phyloP scores from a whole-genome alignment of 2,888 invertebrate genomes.

The Stenodema calcarata region DNA sequence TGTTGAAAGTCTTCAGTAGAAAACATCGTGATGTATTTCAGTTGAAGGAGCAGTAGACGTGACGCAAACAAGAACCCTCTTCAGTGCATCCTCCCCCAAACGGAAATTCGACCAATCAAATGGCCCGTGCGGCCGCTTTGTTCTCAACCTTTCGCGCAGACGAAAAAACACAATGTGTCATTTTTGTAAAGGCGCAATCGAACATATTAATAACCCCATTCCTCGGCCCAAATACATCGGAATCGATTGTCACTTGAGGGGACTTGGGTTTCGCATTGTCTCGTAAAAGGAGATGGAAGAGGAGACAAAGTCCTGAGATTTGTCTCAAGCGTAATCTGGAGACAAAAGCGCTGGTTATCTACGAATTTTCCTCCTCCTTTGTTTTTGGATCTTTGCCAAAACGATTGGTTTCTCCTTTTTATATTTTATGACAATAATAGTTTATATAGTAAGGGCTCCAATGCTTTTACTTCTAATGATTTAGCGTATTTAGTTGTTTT shows the following conservation, averaged over 20 bases:
- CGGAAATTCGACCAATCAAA: conserved; percentile 34
- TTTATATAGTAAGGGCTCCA: no score
- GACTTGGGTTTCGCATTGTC: neutral
- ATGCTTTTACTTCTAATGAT: no score
- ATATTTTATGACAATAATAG: no score
- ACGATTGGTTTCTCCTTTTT: no score
- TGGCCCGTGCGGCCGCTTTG: neutral
- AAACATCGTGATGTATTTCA: neutral
- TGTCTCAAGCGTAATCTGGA: no score
- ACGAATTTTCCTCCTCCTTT: no score
- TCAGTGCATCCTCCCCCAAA: neutral
- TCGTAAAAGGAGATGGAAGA: neutral
- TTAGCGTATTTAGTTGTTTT: no score
- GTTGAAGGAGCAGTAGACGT: neutral
- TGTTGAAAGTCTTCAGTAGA: neutral
- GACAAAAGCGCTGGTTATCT: no score
- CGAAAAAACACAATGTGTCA: neutral
- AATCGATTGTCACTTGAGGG: neutral
- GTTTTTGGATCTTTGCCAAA: no score
- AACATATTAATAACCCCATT: neutral
- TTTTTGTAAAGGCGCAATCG: neutral
- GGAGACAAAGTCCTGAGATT: no score
- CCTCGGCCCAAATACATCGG: neutral
- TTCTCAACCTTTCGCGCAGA: neutral
- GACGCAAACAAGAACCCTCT: neutral